Conservation (phyloP, 1,140 invertebrate species). For the Heliothis virescens region DNA sequence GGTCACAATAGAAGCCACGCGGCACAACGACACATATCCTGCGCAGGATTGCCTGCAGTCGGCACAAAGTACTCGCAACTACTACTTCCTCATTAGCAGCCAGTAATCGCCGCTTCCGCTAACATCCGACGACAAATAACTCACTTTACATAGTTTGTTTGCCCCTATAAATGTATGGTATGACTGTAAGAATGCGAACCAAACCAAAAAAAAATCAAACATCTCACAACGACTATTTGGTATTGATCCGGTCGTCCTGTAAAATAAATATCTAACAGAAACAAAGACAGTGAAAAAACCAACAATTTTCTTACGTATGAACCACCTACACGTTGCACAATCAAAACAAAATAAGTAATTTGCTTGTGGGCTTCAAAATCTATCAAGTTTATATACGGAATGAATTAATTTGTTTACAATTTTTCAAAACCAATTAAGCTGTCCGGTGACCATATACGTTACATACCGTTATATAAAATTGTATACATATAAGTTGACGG, state of each 20-base stretch:
- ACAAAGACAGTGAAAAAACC: no score
- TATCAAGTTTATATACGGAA: constrained; percentile 30
- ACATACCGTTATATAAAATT: constrained; percentile 9
- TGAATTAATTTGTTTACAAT: constrained; percentile 38
- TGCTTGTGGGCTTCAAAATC: constrained; percentile 20
- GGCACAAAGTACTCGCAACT: constrained; percentile 57
- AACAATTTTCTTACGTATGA: no score
- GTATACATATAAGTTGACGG: neutral
- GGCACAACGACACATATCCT: constrained; percentile 41
- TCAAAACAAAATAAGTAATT: constrained; percentile 7
- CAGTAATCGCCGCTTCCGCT: constrained; percentile 72
- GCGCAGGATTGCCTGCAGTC: constrained; percentile 10
- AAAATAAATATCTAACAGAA: no score
- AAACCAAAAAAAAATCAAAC: no score
- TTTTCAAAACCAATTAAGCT: constrained; percentile 17
- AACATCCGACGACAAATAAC: constrained; percentile 18
- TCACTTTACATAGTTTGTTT: constrained; percentile 7
- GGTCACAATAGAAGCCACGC: neutral
- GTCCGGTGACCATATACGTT: neutral
- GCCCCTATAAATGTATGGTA: neutral
- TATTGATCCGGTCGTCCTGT: no score
- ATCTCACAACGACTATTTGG: no score
- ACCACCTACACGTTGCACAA: no score
- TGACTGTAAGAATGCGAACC: neutral
- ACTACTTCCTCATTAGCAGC: constrained; percentile 76